phyloP scores from a whole-genome alignment of 2,888 invertebrate genomes.

The Lumbricus terrestris region DNA sequence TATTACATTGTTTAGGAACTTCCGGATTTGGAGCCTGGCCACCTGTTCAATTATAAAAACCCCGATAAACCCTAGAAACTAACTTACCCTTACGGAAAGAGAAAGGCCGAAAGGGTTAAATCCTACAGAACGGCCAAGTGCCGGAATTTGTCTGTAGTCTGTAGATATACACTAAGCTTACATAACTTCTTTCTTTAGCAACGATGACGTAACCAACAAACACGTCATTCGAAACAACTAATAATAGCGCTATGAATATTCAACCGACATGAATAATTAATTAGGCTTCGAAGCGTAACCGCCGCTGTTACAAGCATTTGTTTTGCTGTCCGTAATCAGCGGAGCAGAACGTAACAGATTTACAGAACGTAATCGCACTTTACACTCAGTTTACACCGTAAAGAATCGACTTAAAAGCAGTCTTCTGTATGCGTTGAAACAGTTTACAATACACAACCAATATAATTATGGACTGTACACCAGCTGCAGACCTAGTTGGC shows the following conservation, averaged over 20 bases:
- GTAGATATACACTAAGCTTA: too few relatives aligned
- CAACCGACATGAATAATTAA: not conserved
- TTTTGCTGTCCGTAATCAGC: not conserved
- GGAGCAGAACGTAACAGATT: not conserved
- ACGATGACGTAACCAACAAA: too few relatives aligned
- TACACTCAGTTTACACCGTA: not conserved
- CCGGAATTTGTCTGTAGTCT: too few relatives aligned
- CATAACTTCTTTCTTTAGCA: too few relatives aligned
- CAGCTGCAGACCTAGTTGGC: too few relatives aligned
- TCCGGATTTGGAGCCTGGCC: too few relatives aligned
- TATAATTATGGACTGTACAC: not conserved
- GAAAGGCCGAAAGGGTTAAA: too few relatives aligned
- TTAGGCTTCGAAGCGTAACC: not conserved
- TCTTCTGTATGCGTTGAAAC: not conserved
- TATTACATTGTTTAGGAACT: too few relatives aligned
- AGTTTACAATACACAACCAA: not conserved
- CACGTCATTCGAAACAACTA: not conserved
- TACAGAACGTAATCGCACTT: not conserved
- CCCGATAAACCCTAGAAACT: too few relatives aligned
- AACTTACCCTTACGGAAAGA: too few relatives aligned
- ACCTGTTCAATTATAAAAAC: too few relatives aligned
- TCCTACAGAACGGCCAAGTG: too few relatives aligned
- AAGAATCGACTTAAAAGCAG: not conserved
- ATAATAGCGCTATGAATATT: not conserved
- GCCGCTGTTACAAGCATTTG: not conserved